These are phyloP conservation scores for Pipistrellus pygmaeus DNA, from an alignment of 2,797 vertebrate genomes.

Conservation along the genomic window DNA sequence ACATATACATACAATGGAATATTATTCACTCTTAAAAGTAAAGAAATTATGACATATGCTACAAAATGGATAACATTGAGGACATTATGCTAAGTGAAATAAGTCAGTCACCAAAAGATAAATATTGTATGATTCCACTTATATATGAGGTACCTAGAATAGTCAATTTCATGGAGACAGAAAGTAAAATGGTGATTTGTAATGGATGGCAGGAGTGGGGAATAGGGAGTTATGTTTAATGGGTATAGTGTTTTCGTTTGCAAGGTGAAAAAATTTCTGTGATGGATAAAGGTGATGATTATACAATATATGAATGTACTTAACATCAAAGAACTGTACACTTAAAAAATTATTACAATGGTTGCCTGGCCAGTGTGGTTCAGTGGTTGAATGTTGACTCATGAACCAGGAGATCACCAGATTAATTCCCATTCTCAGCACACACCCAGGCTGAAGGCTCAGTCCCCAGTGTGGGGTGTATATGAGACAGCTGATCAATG, in stretches of 20 bases:
- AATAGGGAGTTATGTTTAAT: not conserved
- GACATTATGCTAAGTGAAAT: not conserved
- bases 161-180: not conserved
- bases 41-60: not conserved
- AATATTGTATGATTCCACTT: not conserved
- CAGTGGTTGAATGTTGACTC: not conserved
- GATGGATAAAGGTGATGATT: not conserved
- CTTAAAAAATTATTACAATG: not conserved
- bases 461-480: not conserved
- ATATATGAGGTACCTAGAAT: not conserved
- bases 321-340: not conserved
- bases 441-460: not conserved
- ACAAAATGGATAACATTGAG: not conserved
- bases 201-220: not conserved
- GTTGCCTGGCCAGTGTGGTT: not conserved
- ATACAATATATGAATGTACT: not conserved
- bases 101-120: not conserved
- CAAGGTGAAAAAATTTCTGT: not conserved
- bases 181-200: not conserved
- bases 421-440: not conserved
- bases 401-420: not conserved
- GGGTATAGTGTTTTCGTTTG: not conserved
- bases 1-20: not conserved
- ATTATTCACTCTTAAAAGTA: not conserved
- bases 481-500: not conserved